Base-by-base conservation (phyloP, 2,113 vertebrate species). In the Xyliphius kryptos region DNA sequence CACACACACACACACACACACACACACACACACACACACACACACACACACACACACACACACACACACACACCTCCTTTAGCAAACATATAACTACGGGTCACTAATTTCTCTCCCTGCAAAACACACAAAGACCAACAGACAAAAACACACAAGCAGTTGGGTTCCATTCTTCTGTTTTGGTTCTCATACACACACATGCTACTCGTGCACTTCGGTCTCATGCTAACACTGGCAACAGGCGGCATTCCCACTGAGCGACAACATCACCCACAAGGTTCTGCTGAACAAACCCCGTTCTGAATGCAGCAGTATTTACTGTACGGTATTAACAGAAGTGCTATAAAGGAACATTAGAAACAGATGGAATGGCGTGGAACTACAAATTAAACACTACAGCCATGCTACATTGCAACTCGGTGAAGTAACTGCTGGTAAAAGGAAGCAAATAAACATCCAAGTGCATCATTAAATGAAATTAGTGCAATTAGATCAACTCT, bases 81-180 rank as follows among this genome's bases (percentile, higher is more conserved):
- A 55, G 58, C 62, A 65, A 56, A 66, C 69, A 70, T 19, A 56
- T 8, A 54, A 68, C 47, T 78, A 75, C 43, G 49, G 51, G 52
- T 71, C 46, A 40, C 26, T 17, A 43, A 53, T 46, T 40, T 48
- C 13, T 21, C 38, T 14, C 62, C 49, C 40, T 52, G 56, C 32
- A 66, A 36, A 53, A 67, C 47, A 66, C 63, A 66, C 26, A 61
- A 1, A 70, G 40, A 65, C 44, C 53, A 7, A 66, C 32, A 68
- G 36, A 67, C 56, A 48, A 48, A 51, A 59, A 66, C 19, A 41
- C 37, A 52, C 52, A 52, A 66, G 38, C 63, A 50, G 41, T 55
- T 41, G 67, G 46, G 54, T 63, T 59, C 56, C 46, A 40, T 44
- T 36, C 50, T 44, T 53, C 49, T 70, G 63, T 70, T 66, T 51